A percentile compares a stretch with the other conserved stretches of the same genome.
phyloP scores from a whole-genome alignment of 2,888 invertebrate species.

The Athetis lepigone region DNA sequence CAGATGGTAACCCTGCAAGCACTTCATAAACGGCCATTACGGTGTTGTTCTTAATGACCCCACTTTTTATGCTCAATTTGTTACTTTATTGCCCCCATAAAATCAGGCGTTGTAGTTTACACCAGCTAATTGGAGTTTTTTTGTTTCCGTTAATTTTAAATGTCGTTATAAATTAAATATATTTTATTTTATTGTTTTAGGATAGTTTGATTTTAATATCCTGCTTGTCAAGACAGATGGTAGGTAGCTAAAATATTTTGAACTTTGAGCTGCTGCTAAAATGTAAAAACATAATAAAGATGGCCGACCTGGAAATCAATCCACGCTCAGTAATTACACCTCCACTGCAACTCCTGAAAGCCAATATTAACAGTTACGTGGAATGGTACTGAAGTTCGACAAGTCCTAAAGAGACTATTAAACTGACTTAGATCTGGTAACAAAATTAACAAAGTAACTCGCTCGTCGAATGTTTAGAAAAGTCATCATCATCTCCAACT shows the following conservation, averaged over 20 bases:
- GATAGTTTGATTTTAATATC: conserved; percentile 16
- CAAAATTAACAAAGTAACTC: too few species aligned
- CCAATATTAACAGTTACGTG: too few species aligned
- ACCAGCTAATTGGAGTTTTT: conserved; percentile 56
- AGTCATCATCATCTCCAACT: too few species aligned
- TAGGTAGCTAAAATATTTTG: neutral
- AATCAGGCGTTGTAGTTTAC: conserved; percentile 79
- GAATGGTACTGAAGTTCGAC: too few species aligned
- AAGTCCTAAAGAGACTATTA: too few species aligned
- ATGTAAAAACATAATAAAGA: too few species aligned
- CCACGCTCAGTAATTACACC: too few species aligned
- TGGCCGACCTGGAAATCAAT: too few species aligned
- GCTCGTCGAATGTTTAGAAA: too few species aligned
- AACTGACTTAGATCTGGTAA: too few species aligned
- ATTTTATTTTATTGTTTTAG: conserved; percentile 41
- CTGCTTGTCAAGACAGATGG: neutral
- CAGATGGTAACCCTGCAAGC: conserved; percentile 40
- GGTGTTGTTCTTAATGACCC: conserved; percentile 55
- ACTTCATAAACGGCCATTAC: conserved; percentile 69
- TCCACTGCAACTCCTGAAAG: too few species aligned
- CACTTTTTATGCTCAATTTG: conserved; percentile 75
- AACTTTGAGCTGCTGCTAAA: too few species aligned
- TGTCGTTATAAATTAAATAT: conserved; percentile 25
- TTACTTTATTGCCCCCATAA: conserved; percentile 74
- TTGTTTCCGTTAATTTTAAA: conserved; percentile 49